Percentiles rank a stretch among this genome's conserved stretches.
Evolutionary conservation across 2,113 vertebrate genomes (phyloP).

Genomic region (Cettia cetti): DNA sequence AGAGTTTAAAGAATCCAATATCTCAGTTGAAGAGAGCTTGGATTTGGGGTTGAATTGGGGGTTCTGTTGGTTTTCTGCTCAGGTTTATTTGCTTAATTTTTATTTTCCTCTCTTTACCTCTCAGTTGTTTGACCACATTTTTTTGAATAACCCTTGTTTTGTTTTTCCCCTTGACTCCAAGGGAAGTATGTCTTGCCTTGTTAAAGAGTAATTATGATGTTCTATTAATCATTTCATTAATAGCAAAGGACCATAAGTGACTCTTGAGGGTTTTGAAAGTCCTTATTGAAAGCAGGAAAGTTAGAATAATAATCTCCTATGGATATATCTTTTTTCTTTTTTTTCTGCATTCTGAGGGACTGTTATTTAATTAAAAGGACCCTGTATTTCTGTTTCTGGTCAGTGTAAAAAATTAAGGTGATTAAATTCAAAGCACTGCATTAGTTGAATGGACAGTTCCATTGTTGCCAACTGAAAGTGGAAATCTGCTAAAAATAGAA

Average conservation of each 20-base stretch:
- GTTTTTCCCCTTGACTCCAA: not conserved
- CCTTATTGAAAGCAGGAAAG: not conserved
- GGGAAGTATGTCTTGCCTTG: not conserved
- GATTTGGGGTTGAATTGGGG: not conserved
- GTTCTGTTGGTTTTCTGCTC: not conserved
- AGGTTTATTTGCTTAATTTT: not conserved
- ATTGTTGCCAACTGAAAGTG: not conserved
- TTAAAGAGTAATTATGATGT: conserved; percentile 36
- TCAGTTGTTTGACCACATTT: not conserved
- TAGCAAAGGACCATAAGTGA: not conserved
- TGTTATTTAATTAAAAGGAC: conserved; percentile 46
- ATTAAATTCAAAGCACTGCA: not conserved
- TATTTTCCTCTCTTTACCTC: not conserved
- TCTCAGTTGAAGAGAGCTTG: not conserved
- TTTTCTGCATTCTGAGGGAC: not conserved
- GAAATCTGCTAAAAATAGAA: not conserved
- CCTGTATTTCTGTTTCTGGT: conserved; percentile 6
- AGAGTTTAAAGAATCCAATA: not conserved
- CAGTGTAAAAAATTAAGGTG: conserved; percentile 29
- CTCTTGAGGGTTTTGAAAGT: conserved; percentile 17
- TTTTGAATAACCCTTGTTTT: not conserved
- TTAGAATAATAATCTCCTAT: conserved; percentile 15
- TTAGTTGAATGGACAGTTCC: not conserved
- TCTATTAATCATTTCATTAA: conserved; percentile 34
- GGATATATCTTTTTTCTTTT: not conserved